phyloP scores from a whole-genome alignment of 2,888 invertebrate species.

The Heteromurus nitidus region DNA sequence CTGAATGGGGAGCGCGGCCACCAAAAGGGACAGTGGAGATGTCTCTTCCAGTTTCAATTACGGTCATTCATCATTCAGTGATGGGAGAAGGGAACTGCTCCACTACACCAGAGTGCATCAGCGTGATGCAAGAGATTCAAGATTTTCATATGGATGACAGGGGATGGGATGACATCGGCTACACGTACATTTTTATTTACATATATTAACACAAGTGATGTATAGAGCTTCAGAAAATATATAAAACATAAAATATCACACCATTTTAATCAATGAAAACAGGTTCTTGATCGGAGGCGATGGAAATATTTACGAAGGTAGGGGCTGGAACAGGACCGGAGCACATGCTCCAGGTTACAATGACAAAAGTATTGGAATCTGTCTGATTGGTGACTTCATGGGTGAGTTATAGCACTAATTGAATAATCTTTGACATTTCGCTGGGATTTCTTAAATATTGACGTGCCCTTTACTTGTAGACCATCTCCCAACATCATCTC shows the following conservation, averaged over 20 bases:
- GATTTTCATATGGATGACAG: conserved; percentile 79
- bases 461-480: conserved; percentile 78
- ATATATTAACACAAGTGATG: not conserved
- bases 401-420: too few species aligned
- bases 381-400: conserved; percentile 84
- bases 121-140: conserved; percentile 82
- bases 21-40: conserved; percentile 75
- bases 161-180: conserved; percentile 79
- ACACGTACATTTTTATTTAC: conserved; percentile 75
- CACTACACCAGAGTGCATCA: conserved; percentile 80
- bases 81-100: conserved; percentile 78
- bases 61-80: conserved; percentile 80
- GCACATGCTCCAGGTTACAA: conserved; percentile 85
- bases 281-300: conserved; percentile 86
- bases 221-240: too few species aligned
- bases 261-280: conserved; percentile 69
- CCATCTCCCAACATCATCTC: conserved; percentile 79
- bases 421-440: too few species aligned
- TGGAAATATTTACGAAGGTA: conserved; percentile 79
- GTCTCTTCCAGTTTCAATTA: conserved; percentile 80
- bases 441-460: not conserved
- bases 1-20: conserved; percentile 79
- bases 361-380: conserved; percentile 82
- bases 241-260: too few species aligned
- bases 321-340: conserved; percentile 79